Percentiles rank a stretch among this genome's conserved stretches.
phyloP scores from a whole-genome alignment of 2,888 invertebrate genomes.

The Eustalomyia histrio region DNA sequence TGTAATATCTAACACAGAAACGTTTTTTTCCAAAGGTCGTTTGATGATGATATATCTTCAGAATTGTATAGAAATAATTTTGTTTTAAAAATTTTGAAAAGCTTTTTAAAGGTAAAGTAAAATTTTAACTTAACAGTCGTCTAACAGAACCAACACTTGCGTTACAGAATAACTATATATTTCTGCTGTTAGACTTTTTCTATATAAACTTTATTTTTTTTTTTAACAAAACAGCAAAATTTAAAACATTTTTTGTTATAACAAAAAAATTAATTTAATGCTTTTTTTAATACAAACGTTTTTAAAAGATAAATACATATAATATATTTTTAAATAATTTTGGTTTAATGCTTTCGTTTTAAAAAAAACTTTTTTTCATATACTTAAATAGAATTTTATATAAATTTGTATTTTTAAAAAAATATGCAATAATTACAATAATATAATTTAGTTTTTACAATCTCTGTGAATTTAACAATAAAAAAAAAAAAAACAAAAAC shows the following conservation, averaged over 20 bases:
- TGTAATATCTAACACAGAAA: too few species aligned
- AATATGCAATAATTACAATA: constrained; percentile 47
- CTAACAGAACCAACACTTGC: too few species aligned
- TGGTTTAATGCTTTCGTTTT: constrained; percentile 72
- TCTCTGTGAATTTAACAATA: constrained; percentile 48
- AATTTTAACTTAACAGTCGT: too few species aligned
- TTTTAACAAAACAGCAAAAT: constrained; percentile 61
- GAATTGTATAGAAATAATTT: too few species aligned
- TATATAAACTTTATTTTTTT: constrained; percentile 48
- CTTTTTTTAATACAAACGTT: constrained; percentile 58
- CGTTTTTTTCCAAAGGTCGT: too few species aligned
- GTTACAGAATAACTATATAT: constrained; percentile 9
- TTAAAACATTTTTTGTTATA: constrained; percentile 40
- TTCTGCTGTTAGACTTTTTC: constrained; percentile 49
- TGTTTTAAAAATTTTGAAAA: too few species aligned
- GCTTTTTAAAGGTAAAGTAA: too few species aligned
- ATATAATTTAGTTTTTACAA: constrained; percentile 57
- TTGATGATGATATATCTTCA: too few species aligned
- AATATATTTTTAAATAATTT: constrained; percentile 69
- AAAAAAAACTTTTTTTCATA: constrained; percentile 22
- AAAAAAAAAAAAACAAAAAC: constrained; percentile 46
- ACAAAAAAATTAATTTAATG: constrained; percentile 56
- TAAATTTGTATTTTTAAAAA: constrained; percentile 6
- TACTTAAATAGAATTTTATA: constrained; percentile 36
- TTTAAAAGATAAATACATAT: constrained; percentile 52